A percentile compares a stretch with the other conserved stretches of the same genome.
These are phyloP conservation scores for Echinometra lucunter DNA, from an alignment of 53 echinoderm and acorn worm species.

Conservation along the genomic window DNA sequence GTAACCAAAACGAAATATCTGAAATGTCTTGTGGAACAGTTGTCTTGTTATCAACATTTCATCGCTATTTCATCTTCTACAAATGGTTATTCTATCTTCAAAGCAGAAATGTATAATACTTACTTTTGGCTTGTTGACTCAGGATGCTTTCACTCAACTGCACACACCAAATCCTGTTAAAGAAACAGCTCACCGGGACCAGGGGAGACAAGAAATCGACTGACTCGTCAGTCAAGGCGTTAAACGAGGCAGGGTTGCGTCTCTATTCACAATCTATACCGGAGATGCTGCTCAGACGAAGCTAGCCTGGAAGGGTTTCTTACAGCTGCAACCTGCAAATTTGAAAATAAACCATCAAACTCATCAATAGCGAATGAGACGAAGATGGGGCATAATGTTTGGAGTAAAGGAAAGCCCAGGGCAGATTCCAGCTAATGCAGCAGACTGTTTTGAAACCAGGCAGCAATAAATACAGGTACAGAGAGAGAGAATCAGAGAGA, in stretches of 20 bases:
- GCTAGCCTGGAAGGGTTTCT: slow-evolving; percentile 30
- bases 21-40: background rate
- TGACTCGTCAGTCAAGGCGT: slow-evolving; percentile 19
- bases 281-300: background rate
- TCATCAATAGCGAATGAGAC: background rate
- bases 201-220: slow-evolving; percentile 47
- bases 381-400: slow-evolving; percentile 33
- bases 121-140: slow-evolving; percentile 42
- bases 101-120: slow-evolving; percentile 34
- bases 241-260: slow-evolving; percentile 39
- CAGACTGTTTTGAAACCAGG: slow-evolving; percentile 19
- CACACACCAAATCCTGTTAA: slow-evolving; percentile 1
- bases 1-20: background rate
- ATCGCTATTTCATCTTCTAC: too few relatives aligned
- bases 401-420: background rate
- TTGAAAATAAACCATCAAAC: slow-evolving; percentile 46
- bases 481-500: background rate
- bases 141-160: slow-evolving; percentile 13
- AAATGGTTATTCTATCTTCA: slow-evolving; percentile 27
- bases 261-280: slow-evolving; percentile 34
- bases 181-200: background rate
- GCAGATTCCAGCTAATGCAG: slow-evolving; percentile 27
- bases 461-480: background rate
- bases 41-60: background rate
- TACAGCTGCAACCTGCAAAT: slow-evolving; percentile 45